Percentiles rank a stretch among this genome's conserved stretches.
Evolutionary conservation across 2,888 invertebrate species (phyloP).

Genomic region (Ecdyonurus torrentis): DNA sequence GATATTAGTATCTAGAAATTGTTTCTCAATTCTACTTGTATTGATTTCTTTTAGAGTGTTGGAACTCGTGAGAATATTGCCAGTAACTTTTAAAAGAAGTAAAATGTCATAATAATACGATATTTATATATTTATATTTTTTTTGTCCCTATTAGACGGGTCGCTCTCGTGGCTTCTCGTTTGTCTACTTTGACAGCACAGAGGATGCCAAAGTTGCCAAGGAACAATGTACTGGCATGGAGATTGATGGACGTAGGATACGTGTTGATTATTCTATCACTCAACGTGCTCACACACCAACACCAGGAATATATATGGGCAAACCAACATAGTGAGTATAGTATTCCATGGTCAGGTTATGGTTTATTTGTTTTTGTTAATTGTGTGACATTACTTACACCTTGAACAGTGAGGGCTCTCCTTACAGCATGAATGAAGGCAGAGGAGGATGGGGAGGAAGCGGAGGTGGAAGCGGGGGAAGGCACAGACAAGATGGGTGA

Average conservation of each 20-base stretch:
- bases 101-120: too few species aligned
- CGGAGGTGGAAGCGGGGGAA: not conserved
- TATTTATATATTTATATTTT: too few species aligned
- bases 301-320: constrained; percentile 95
- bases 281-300: constrained; percentile 89
- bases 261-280: constrained; percentile 94
- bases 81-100: not conserved
- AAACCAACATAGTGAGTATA: constrained; percentile 60
- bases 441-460: not conserved
- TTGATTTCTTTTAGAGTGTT: constrained; percentile 7
- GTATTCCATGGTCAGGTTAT: not conserved
- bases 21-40: not conserved
- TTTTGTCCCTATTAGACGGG: constrained; percentile 45
- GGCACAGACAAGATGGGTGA: not conserved
- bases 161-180: constrained; percentile 88
- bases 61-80: not conserved
- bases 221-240: constrained; percentile 85
- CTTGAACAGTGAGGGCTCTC: constrained; percentile 4
- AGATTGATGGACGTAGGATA: constrained; percentile 83
- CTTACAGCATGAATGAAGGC: constrained; percentile 4
- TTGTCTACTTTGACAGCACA: constrained; percentile 78
- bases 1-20: not conserved
- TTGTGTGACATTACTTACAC: constrained; percentile 1
- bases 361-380: not conserved
- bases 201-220: constrained; percentile 88